These are phyloP conservation scores for Syngnathoides biaculeatus DNA, from an alignment of 2,113 vertebrate genomes.

Conservation along the genomic window DNA sequence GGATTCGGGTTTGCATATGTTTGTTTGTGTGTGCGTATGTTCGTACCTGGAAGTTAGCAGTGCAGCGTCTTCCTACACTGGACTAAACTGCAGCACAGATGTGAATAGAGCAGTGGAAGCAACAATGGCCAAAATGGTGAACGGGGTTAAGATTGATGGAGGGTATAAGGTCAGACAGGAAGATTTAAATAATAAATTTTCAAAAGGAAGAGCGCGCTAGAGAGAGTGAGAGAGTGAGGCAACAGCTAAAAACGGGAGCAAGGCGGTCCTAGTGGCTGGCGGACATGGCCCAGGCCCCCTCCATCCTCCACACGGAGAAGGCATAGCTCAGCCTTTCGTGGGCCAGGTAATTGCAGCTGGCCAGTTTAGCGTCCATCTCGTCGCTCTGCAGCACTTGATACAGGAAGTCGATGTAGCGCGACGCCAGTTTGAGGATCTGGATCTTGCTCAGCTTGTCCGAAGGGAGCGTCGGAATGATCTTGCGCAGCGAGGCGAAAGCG, in stretches of 20 bases:
- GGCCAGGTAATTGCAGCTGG: conserved; percentile 85
- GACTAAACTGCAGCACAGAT: conserved; percentile 43
- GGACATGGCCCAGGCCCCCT: conserved; percentile 88
- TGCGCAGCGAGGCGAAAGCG: conserved; percentile 83
- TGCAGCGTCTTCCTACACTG: conserved; percentile 43
- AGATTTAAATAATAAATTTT: conserved; percentile 8
- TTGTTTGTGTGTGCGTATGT: conserved; percentile 10
- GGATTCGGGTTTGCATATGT: not conserved
- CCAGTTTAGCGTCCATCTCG: conserved; percentile 82
- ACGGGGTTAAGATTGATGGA: not conserved
- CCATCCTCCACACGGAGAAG: conserved; percentile 90
- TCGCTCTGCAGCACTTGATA: conserved; percentile 89
- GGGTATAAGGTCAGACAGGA: conserved; percentile 7
- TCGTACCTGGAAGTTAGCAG: conserved; percentile 57
- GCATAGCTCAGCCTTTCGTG: conserved; percentile 87
- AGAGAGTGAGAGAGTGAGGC: conserved; percentile 47
- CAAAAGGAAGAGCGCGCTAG: conserved; percentile 11
- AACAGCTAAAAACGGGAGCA: conserved; percentile 30
- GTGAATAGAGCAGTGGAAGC: conserved; percentile 27
- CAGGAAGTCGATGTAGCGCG: conserved; percentile 87
- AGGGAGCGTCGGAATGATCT: conserved; percentile 87
- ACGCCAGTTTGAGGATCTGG: conserved; percentile 86
- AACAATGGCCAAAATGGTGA: not conserved
- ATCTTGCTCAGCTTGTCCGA: conserved; percentile 91
- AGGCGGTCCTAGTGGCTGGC: conserved; percentile 76